Evolutionary conservation across 37 sponge, comb jelly and placozoan genomes (phyloP), one percentile per base, ranked within the genome.

Genomic region (Halichondria panicea): DNA sequence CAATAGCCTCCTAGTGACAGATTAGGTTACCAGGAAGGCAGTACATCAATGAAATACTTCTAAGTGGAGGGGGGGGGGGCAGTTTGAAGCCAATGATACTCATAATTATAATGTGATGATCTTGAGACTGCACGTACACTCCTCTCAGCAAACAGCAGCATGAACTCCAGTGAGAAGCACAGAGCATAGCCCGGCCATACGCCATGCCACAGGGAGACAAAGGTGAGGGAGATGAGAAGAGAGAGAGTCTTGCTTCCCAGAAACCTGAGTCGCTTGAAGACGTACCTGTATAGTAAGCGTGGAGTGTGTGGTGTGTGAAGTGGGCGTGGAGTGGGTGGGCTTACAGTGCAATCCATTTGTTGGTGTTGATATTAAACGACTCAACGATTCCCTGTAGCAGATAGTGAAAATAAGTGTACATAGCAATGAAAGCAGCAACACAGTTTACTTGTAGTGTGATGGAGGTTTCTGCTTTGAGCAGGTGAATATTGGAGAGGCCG

Each of bases 131-230:
- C n/a, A 81, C 75, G 50, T 65, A 90, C 91, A 19, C 56, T 55
- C 43, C 75, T 86, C 61, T 96, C 97, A 7, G 82, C 77, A 4
- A 55, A 30, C 21, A 96, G 15, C 32, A 50, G 62, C 0, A 86
- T 59, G 35, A 89, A 52, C 74, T 96, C 93, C 1, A 83, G 77
- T 1, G 78, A 60, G 72, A 92, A 92, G 72, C 61, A 77, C 68
- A 92, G n/a, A 34, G 79, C 66, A 68, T 96, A 96, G 3, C 97
- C 97, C 1, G 82, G 77, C 75, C 90, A 87, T 9, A 96, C 66
- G 15, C 97, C 97, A 66, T 96, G 97, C 97, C 97, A 96, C 56
- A 84, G 33, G 4, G 88, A 56, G 13, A 96, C 46, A 69, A 92
- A 90, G 24, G 84, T 7, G 40, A 96, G 36, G 27, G 91, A 84